A percentile compares a stretch with the other conserved stretches of the same genome.
Evolutionary conservation across 2,888 invertebrate genomes (phyloP).

Genomic region (Macrophya annulata): DNA sequence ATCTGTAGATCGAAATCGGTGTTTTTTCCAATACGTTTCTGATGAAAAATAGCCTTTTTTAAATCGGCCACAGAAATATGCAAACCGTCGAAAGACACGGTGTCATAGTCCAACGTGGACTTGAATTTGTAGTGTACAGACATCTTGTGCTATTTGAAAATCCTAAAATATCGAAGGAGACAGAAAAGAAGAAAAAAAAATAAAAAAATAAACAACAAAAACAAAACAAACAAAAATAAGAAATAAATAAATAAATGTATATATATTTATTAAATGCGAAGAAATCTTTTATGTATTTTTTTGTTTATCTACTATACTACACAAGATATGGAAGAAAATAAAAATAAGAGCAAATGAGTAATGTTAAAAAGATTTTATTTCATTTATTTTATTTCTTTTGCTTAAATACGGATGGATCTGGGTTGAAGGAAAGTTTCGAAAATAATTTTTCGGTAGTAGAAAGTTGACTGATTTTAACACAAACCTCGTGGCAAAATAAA

Average conservation of each 20-base stretch:
- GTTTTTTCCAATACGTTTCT: constrained; percentile 96
- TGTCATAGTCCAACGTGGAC: constrained; percentile 97
- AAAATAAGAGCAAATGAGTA: neutral
- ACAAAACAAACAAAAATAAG: neutral
- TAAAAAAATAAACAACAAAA: neutral
- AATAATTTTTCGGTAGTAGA: neutral
- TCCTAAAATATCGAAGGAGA: constrained; percentile 13
- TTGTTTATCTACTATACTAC: no score
- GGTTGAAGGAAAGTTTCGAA: neutral
- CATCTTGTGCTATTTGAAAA: constrained; percentile 81
- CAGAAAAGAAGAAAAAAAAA: neutral
- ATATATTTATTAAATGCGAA: neutral
- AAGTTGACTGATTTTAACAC: neutral
- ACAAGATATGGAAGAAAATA: neutral
- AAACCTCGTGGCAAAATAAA: constrained; percentile 1
- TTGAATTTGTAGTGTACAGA: constrained; percentile 99
- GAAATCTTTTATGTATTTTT: no score
- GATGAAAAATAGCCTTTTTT: constrained; percentile 96
- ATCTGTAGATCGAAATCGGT: constrained; percentile 98
- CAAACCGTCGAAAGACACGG: constrained; percentile 97
- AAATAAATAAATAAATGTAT: neutral
- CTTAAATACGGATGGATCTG: neutral
- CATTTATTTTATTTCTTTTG: neutral
- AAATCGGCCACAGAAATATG: constrained; percentile 97
- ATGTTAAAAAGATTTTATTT: neutral